phyloP scores from a whole-genome alignment of 2,797 vertebrate genomes.

The Amphiprion clarkii region DNA sequence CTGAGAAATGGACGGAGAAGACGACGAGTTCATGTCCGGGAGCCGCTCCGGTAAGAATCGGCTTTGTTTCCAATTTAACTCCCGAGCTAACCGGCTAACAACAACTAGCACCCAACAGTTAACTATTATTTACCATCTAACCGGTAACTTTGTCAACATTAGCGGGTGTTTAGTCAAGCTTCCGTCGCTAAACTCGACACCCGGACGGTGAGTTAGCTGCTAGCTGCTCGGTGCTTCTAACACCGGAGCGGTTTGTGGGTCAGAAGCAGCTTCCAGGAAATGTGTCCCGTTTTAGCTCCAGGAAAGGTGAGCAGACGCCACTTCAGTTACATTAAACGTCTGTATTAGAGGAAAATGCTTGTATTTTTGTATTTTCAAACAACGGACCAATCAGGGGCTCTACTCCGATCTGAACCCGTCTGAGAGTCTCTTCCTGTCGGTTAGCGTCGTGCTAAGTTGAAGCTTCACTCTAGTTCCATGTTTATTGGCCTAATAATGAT shows the following conservation, averaged over 20 bases:
- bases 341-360: background rate
- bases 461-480: too few relatives aligned
- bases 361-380: background rate
- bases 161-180: too few relatives aligned
- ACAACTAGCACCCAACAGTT: background rate
- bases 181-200: too few relatives aligned
- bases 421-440: too few relatives aligned
- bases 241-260: background rate
- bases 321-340: too few relatives aligned
- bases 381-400: too few relatives aligned
- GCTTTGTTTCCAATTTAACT: constrained; percentile 57
- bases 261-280: background rate
- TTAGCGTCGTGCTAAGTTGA: too few relatives aligned
- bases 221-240: background rate
- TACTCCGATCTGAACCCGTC: too few relatives aligned
- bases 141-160: too few relatives aligned
- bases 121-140: background rate
- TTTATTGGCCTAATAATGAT: too few relatives aligned
- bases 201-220: too few relatives aligned
- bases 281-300: background rate
- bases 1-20: constrained; percentile 82
- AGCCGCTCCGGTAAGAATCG: constrained; percentile 74
- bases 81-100: background rate
- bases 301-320: background rate
- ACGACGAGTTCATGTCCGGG: constrained; percentile 83